Percentiles rank a stretch among this genome's conserved stretches.
Conservation (phyloP, 2,888 invertebrate genomes). For the Meghimatium bilineatum region DNA sequence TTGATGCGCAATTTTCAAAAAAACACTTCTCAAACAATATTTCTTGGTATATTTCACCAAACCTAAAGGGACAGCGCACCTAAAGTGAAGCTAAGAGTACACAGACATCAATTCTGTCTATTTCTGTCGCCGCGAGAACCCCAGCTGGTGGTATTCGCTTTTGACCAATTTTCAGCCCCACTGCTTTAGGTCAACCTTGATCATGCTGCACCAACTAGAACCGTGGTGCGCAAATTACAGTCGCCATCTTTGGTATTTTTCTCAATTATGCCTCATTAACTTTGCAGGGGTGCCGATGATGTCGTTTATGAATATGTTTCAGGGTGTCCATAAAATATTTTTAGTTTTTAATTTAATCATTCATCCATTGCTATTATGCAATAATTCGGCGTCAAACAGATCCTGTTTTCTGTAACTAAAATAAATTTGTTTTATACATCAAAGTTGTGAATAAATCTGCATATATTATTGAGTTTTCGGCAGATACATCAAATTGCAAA, state of each 20-base stretch:
- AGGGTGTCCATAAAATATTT: neutral
- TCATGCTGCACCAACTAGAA: neutral
- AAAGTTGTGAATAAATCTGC: no score
- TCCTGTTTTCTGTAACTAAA: neutral
- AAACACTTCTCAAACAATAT: no score
- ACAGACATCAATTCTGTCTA: no score
- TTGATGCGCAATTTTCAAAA: no score
- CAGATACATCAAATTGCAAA: no score
- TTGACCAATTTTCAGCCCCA: neutral
- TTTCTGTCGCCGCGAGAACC: no score
- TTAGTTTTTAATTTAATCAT: neutral
- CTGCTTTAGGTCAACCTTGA: neutral
- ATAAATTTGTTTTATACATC: neutral
- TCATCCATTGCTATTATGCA: neutral
- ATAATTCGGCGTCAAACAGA: neutral
- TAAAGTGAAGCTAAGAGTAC: no score
- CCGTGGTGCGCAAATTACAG: neutral
- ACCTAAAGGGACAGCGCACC: no score
- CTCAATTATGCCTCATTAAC: neutral
- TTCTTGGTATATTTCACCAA: no score
- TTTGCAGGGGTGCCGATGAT: neutral
- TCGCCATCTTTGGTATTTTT: neutral
- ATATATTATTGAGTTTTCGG: no score
- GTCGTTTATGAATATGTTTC: neutral
- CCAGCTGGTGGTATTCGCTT: neutral